Evolutionary conservation across 30 jellyfish, hydroid and myxozoan species (phyloP).

Genomic region (Hydractinia symbiolongicarpus): DNA sequence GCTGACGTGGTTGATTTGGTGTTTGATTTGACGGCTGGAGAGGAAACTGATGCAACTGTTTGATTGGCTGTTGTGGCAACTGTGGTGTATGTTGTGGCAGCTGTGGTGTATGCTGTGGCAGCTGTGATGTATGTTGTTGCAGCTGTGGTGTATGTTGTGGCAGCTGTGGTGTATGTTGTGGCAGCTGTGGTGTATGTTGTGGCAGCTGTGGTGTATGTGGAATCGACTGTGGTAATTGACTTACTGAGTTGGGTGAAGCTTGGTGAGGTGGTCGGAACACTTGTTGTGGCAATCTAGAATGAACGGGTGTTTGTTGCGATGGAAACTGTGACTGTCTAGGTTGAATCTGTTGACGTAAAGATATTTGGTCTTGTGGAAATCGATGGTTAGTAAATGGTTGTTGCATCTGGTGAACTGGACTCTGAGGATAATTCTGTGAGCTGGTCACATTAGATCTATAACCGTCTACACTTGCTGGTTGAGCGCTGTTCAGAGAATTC

Average conservation of each 20-base stretch:
- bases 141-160: not conserved
- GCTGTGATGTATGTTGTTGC: too few relatives aligned
- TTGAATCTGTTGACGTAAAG: not conserved
- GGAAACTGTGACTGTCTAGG: not conserved
- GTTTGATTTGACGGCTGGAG: not conserved
- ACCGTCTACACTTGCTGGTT: too few relatives aligned
- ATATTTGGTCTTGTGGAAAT: not conserved
- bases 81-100: too few relatives aligned
- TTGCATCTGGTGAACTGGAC: not conserved
- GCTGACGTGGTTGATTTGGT: not conserved
- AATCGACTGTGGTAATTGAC: too few relatives aligned
- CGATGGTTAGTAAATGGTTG: not conserved
- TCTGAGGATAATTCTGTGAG: not conserved
- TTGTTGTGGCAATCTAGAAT: not conserved
- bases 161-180: not conserved
- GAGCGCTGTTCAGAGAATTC: too few relatives aligned
- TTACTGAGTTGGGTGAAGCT: too few relatives aligned
- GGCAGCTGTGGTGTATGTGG: not conserved
- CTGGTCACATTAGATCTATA: too few relatives aligned
- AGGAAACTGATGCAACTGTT: too few relatives aligned
- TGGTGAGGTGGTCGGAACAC: too few relatives aligned
- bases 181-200: not conserved
- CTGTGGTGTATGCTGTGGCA: too few relatives aligned
- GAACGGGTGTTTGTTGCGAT: constrained; percentile 2
- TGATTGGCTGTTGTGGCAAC: too few relatives aligned